Evolutionary conservation across 2,113 vertebrate genomes (phyloP), one percentile per base, ranked within the genome.

Genomic region (Eclectus roratus): DNA sequence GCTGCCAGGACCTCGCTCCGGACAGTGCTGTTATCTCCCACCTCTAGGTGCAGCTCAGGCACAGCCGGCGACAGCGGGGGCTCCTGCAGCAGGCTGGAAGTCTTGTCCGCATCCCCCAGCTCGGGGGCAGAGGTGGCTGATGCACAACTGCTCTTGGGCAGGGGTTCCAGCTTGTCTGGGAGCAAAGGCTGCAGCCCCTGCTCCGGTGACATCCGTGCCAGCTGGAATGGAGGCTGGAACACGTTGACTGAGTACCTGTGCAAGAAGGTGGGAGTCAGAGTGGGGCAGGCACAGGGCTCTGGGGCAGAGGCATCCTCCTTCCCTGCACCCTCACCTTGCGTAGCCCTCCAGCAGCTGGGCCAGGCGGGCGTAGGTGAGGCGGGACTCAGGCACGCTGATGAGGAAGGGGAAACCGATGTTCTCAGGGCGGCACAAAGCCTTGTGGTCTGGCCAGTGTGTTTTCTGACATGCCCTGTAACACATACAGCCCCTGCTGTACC

Each of bases 141-240:
- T n/a, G 86, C 64, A 91, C 97, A 96, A 93, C 96, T 94, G 90
- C 52, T 88, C 98, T 64, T 95, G 87, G 21, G 69, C 81, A 77
- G 50, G 43, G 91, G 91, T 33, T 98, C 98, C 43, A 96, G 91
- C 53, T 97, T 97, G 56, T 97, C 97, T 0, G 93, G 84, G 7
- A 93, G 94, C 85, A 97, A 87, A 52, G 97, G 94, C 74, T 98
- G 98, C 94, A 94, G 97, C 33, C 97, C 94, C 24, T 97, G 97
- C 81, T 99, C 99, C 0, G 99, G 98, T 9, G 99, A 99, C 44
- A 98, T 97, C 80, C 99, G 98, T 35, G 98, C 99, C 17, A 99
- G 98, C 96, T 99, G 98, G 97, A 99, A 99, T 0, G 99, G 99
- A 64, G 99, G 99, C 97, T 99, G 99, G 98, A 99, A 99, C 81